Evolutionary conservation across 1,140 invertebrate species (phyloP).

Genomic region (Neodiprion lecontei): DNA sequence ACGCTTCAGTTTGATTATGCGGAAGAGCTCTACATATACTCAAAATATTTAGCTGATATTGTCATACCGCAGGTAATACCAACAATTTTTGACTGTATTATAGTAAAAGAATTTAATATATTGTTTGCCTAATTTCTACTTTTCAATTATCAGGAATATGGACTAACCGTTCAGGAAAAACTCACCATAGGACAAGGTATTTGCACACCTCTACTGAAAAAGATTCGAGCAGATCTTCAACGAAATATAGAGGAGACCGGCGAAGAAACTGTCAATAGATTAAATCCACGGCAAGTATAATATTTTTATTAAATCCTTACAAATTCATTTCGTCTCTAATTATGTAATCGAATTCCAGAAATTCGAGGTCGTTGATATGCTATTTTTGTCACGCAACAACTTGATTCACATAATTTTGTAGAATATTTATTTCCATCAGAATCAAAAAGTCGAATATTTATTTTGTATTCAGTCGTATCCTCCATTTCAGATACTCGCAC

Average conservation of each 20-base stretch:
- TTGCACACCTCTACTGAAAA: conserved; percentile 94
- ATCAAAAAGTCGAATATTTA: not conserved
- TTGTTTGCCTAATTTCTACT: conserved; percentile 24
- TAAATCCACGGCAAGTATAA: conserved; percentile 84
- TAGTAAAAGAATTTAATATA: not conserved
- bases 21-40: conserved; percentile 93
- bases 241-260: conserved; percentile 88
- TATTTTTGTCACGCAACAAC: too few species aligned
- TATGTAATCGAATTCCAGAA: conserved; percentile 8
- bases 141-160: conserved; percentile 82
- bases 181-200: conserved; percentile 97
- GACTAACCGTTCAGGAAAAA: conserved; percentile 94
- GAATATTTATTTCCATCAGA: conserved; percentile 17
- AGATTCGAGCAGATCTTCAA: conserved; percentile 95
- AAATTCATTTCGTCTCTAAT: not conserved
- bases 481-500: conserved; percentile 84
- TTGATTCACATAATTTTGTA: not conserved
- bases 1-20: conserved; percentile 93
- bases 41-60: conserved; percentile 96
- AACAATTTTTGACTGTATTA: conserved; percentile 14
- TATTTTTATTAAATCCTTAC: not conserved
- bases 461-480: not conserved
- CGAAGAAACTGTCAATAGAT: conserved; percentile 91
- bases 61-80: conserved; percentile 92
- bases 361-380: not conserved